phyloP scores from a whole-genome alignment of 2,797 vertebrate genomes.

The Poeciliopsis presidionis region DNA sequence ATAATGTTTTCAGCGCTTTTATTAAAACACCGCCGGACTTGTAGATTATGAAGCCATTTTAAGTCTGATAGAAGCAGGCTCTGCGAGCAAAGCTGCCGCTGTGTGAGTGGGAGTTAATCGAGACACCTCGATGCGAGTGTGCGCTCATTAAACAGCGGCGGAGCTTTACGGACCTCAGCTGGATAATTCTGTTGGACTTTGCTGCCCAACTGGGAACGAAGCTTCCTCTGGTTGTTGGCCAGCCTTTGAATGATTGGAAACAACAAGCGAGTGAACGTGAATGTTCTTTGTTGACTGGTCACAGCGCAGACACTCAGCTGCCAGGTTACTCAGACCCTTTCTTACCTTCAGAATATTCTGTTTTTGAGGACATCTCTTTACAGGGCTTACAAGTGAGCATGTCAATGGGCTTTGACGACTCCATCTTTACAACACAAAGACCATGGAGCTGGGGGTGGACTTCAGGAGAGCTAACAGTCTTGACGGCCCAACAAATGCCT shows the following conservation, averaged over 20 bases:
- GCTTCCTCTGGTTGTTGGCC: background rate
- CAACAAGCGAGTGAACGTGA: background rate
- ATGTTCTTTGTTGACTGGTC: background rate
- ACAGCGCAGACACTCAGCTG: background rate
- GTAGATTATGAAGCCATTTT: background rate
- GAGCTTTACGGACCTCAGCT: background rate
- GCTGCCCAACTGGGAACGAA: background rate
- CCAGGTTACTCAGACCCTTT: background rate
- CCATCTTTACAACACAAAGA: background rate
- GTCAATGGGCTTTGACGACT: background rate
- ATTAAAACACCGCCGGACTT: background rate
- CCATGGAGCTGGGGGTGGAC: background rate
- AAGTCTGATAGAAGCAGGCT: background rate
- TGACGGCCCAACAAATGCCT: background rate
- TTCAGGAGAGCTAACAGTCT: background rate
- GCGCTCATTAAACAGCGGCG: background rate
- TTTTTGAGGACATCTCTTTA: background rate
- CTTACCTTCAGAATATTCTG: background rate
- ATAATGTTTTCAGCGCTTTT: background rate
- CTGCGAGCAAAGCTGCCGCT: no score
- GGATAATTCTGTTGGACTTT: background rate
- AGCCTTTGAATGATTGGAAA: background rate
- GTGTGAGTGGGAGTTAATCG: no score
- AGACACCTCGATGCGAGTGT: no score
- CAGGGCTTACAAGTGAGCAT: background rate